Conservation (phyloP, 2,888 invertebrate species). For the Melanostoma mellinum region DNA sequence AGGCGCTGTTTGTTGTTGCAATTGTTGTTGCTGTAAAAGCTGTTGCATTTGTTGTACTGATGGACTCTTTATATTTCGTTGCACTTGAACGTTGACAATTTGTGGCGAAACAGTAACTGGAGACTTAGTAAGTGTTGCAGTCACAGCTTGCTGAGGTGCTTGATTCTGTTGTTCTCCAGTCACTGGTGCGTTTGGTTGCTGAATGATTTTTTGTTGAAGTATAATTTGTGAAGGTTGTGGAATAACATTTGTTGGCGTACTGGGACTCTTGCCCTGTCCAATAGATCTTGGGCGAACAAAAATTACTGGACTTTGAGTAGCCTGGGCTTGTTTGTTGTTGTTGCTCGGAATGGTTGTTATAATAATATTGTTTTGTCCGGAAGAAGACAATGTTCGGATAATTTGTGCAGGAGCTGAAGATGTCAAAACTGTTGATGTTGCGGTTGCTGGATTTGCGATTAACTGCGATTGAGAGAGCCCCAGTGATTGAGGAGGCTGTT, state of each 20-base stretch:
- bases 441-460: conserved; percentile 2
- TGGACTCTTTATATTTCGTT: conserved; percentile 73
- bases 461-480: conserved; percentile 38
- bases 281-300: conserved; percentile 62
- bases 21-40: conserved; percentile 37
- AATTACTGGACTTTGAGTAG: conserved; percentile 60
- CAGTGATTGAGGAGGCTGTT: conserved; percentile 29
- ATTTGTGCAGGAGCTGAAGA: conserved; percentile 62
- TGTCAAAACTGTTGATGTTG: conserved; percentile 32
- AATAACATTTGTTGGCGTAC: conserved; percentile 25
- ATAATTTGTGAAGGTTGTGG: conserved; percentile 66
- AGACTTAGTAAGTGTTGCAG: conserved; percentile 52
- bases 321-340: conserved; percentile 46
- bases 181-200: conserved; percentile 40
- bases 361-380: conserved; percentile 65
- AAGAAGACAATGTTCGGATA: conserved; percentile 54
- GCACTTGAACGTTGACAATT: conserved; percentile 68
- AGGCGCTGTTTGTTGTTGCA: conserved; percentile 40
- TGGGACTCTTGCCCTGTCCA: conserved; percentile 52
- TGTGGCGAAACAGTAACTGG: conserved; percentile 55
- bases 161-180: conserved; percentile 42
- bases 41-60: conserved; percentile 73
- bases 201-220: conserved; percentile 67
- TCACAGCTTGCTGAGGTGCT: conserved; percentile 45
- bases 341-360: conserved; percentile 63